These are phyloP conservation scores for Drosophila seclusa DNA, from an alignment of 2,888 invertebrate genomes.

Conservation along the genomic window DNA sequence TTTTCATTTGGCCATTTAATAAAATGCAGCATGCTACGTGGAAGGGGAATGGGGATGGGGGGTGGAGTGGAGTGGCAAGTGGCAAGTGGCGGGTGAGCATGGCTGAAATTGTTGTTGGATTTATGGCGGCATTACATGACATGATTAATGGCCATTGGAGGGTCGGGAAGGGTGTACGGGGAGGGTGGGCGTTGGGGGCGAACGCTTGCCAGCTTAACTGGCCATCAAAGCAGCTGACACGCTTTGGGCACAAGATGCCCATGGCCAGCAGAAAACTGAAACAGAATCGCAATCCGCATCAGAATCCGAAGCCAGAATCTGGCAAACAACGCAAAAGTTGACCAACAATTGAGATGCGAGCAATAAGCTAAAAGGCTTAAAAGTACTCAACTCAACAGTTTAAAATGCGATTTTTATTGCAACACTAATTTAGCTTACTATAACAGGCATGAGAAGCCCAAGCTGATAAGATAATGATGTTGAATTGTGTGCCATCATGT, in stretches of 20 bases:
- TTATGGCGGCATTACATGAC: conserved; percentile 82
- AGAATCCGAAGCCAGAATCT: background rate
- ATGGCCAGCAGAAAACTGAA: background rate
- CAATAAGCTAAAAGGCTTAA: conserved; percentile 21
- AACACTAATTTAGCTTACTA: background rate
- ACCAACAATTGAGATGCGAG: conserved; percentile 21
- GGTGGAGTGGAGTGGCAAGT: background rate
- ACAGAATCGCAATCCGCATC: background rate
- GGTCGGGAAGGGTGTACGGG: background rate
- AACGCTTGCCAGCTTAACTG: conserved; percentile 45
- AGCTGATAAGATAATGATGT: background rate
- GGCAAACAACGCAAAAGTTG: conserved; percentile 7
- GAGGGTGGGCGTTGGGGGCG: background rate
- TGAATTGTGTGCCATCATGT: background rate
- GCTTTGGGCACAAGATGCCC: conserved; percentile 6
- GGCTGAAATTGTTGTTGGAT: conserved; percentile 79
- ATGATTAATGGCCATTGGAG: conserved; percentile 75
- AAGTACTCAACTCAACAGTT: background rate
- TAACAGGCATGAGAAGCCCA: background rate
- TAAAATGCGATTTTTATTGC: background rate
- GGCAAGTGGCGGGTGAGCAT: background rate
- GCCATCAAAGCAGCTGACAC: conserved; percentile 63
- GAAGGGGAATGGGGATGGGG: conserved; percentile 12
- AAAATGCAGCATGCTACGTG: conserved; percentile 68
- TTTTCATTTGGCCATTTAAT: conserved; percentile 81